A percentile compares a stretch with the other conserved stretches of the same genome.
phyloP scores from a whole-genome alignment of 2,113 vertebrate genomes.

The Myotis brandtii region DNA sequence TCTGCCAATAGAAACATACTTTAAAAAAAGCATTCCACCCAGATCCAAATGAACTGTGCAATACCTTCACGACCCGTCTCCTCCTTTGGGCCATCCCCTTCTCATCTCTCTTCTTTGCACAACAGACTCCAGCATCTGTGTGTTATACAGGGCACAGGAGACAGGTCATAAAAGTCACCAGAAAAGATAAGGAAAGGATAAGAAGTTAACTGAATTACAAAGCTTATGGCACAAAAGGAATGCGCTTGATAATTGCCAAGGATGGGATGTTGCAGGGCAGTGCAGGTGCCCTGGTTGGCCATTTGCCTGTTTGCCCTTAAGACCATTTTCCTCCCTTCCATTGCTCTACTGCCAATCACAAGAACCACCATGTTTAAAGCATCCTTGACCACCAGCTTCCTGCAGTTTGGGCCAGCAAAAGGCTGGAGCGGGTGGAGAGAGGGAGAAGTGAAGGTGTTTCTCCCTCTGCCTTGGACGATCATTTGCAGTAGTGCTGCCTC shows the following conservation, averaged over 20 bases:
- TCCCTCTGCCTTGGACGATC: not conserved
- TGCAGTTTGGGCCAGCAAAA: not conserved
- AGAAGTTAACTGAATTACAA: not conserved
- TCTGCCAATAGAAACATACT: not conserved
- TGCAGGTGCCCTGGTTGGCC: not conserved
- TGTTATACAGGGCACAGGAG: not conserved
- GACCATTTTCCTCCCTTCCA: not conserved
- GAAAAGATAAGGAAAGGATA: not conserved
- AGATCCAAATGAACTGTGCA: not conserved
- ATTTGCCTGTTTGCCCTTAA: not conserved
- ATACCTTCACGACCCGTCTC: not conserved
- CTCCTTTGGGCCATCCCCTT: not conserved
- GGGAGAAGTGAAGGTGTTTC: not conserved
- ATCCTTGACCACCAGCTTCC: not conserved
- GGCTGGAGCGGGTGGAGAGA: not conserved
- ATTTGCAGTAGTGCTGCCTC: not conserved
- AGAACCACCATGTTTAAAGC: not conserved
- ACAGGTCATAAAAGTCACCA: not conserved
- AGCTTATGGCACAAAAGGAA: not conserved
- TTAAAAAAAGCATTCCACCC: not conserved
- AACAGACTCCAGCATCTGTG: not conserved
- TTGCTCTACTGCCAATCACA: not conserved
- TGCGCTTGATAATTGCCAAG: not conserved
- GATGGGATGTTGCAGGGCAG: not conserved
- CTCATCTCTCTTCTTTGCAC: not conserved